Percentiles rank a stretch among this genome's conserved stretches.
Conservation (phyloP, 2,888 invertebrate genomes). For the Clistopyga incitator region DNA sequence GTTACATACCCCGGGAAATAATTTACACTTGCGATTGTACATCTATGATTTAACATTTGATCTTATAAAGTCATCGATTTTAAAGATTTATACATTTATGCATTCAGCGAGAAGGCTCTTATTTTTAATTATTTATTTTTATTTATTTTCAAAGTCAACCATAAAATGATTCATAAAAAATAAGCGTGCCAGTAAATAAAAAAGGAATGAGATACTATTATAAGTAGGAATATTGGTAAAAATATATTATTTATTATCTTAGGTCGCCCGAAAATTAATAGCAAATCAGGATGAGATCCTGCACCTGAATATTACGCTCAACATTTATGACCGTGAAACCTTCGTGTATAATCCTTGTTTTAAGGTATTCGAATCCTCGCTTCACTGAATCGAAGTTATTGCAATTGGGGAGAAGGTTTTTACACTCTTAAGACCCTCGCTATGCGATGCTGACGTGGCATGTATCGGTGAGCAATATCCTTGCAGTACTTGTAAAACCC, state of each 20-base stretch:
- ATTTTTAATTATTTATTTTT: too few relatives aligned
- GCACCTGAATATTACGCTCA: neutral
- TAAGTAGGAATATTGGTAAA: neutral
- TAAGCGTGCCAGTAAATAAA: neutral
- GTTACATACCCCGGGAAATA: too few relatives aligned
- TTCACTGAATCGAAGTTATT: slow-evolving; percentile 25
- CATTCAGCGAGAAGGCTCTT: too few relatives aligned
- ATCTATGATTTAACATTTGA: too few relatives aligned
- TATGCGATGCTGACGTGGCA: slow-evolving; percentile 8
- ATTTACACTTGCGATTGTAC: too few relatives aligned
- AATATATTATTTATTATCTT: neutral
- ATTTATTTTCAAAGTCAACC: neutral
- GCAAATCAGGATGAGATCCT: neutral
- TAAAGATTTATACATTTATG: too few relatives aligned
- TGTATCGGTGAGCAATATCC: neutral
- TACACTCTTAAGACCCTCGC: neutral
- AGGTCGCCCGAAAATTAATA: neutral
- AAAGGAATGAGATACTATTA: neutral
- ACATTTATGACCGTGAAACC: slow-evolving; percentile 1
- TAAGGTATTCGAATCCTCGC: neutral
- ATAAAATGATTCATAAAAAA: neutral
- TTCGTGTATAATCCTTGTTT: slow-evolving; percentile 14
- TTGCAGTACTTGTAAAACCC: slow-evolving; percentile 26
- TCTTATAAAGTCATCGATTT: too few relatives aligned
- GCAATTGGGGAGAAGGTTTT: neutral